Evolutionary conservation across 2,888 invertebrate genomes (phyloP), one percentile per base, ranked within the genome.

Genomic region (Stenoptilia bipunctidactyla): DNA sequence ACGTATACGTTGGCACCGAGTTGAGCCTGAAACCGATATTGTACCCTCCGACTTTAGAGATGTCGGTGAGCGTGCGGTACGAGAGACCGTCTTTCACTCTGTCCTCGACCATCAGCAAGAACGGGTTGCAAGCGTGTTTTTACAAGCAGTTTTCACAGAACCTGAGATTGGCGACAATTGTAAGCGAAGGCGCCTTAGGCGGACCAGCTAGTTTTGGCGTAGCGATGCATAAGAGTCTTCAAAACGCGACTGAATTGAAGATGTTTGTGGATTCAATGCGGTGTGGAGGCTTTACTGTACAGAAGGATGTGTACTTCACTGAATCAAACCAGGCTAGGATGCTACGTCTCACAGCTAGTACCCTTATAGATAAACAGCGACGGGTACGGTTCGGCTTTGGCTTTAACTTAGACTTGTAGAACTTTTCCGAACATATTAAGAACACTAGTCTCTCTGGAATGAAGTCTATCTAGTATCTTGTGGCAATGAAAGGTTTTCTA

Each of bases 211-310:
- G 67, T 1, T 47, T 80, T 6, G 74, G 72, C 6, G 49, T 83
- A 6, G 82, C 73, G 12, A 41, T 83, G 13, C 72, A 76, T 44
- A 82, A 80, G 50, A 61, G 49, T 30, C 79, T 66, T 43, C 43
- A 51, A 2, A 72, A 73, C 45, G 71, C 72, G 1, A 65, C 75
- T 0, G 79, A 80, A 40, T 42, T 82, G 52, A 80, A 79, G 55
- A 61, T 82, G 38, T 83, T 82, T 44, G 68, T 82, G 5, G 80
- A 83, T 45, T 74, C 79, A 0, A 69, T 74, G 51, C 66, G 66
- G 30, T 77, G 80, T 38, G 80, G 77, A 1, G 83, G 83, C 0
- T 79, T 83, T 36, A 80, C 82, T 0, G 65, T 65, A 36, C 69
- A 80, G 43, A 79, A 66, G 47, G 77, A 82, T 36, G 51, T 82